Evolutionary conservation across 2,888 invertebrate species (phyloP).

Genomic region (Tenthredo distinguenda): DNA sequence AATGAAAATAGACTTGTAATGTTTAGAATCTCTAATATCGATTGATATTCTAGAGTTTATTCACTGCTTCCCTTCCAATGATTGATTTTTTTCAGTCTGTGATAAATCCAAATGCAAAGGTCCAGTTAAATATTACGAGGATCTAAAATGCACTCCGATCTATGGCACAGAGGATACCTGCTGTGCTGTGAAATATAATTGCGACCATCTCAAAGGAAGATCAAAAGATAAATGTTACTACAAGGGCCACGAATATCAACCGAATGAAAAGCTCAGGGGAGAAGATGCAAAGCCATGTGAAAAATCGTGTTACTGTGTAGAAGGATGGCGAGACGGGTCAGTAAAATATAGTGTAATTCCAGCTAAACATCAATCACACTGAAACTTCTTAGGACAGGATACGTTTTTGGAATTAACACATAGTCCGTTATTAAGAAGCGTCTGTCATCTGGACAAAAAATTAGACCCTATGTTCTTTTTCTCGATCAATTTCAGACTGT

Average conservation of each 20-base stretch:
- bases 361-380: not conserved
- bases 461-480: not conserved
- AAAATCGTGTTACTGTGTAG: conserved; percentile 61
- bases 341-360: not conserved
- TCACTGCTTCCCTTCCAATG: not conserved
- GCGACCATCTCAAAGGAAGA: conserved; percentile 63
- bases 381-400: not conserved
- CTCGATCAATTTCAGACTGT: not conserved
- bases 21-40: not conserved
- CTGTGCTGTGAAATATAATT: conserved; percentile 68
- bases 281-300: conserved; percentile 69
- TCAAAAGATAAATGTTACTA: conserved; percentile 66
- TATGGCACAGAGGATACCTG: conserved; percentile 63
- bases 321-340: not conserved
- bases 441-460: too few relatives aligned
- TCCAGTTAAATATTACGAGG: conserved; percentile 65
- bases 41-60: not conserved
- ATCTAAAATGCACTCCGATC: conserved; percentile 65
- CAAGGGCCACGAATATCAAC: conserved; percentile 64
- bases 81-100: conserved; percentile 53
- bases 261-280: conserved; percentile 61
- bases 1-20: too few relatives aligned
- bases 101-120: conserved; percentile 66
- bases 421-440: too few relatives aligned
- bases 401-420: too few relatives aligned